Conservation (phyloP, 2,797 vertebrate genomes). For the Sus cebifrons region DNA sequence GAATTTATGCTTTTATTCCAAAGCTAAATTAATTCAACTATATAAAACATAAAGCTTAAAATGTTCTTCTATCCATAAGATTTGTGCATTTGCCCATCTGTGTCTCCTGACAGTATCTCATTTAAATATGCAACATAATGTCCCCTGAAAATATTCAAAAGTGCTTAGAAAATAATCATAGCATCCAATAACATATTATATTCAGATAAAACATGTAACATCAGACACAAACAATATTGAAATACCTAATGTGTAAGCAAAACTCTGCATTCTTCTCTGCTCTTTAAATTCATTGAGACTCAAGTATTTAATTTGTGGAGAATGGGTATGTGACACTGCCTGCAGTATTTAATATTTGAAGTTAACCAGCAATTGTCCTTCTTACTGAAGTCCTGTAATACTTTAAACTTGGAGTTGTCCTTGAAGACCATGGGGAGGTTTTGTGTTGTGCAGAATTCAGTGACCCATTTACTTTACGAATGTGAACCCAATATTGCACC, state of each 20-base stretch:
- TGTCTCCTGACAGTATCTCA: neutral
- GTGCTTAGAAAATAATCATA: neutral
- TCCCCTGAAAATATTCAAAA: neutral
- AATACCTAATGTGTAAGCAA: neutral
- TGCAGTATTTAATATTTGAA: neutral
- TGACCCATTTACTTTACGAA: conserved; percentile 68
- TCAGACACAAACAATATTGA: conserved; percentile 1
- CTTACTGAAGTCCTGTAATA: neutral
- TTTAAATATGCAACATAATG: conserved; percentile 25
- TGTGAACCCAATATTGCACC: conserved; percentile 60
- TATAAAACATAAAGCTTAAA: neutral
- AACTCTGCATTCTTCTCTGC: neutral
- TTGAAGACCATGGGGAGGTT: conserved; percentile 61
- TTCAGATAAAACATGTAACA: neutral
- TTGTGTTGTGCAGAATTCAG: conserved; percentile 64
- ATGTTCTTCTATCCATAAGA: neutral
- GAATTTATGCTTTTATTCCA: neutral
- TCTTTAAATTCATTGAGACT: neutral
- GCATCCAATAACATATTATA: neutral
- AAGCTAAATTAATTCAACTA: neutral
- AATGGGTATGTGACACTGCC: neutral
- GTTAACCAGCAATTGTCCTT: neutral
- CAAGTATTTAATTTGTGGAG: neutral
- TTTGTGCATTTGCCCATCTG: neutral
- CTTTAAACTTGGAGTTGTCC: conserved; percentile 59